Evolutionary conservation across 2,113 vertebrate genomes (phyloP).

Genomic region (Macroglossus sobrinus): DNA sequence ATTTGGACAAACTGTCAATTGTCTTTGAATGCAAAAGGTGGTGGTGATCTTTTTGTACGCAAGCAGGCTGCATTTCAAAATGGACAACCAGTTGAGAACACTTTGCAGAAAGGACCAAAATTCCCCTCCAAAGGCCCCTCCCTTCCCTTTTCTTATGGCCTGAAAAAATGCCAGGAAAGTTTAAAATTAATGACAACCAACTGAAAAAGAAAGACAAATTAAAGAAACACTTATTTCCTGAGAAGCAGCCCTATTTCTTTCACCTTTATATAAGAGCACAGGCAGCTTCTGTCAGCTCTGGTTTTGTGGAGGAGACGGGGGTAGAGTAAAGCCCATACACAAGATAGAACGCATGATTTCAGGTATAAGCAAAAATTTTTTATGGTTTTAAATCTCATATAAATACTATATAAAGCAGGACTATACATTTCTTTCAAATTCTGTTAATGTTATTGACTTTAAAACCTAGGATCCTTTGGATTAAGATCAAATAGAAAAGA

Average conservation of each 20-base stretch:
- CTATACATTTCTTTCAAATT: neutral
- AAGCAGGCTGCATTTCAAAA: slow-evolving; percentile 47
- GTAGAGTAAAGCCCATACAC: neutral
- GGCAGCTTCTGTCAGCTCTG: slow-evolving; percentile 15
- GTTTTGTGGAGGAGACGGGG: neutral
- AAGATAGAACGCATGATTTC: neutral
- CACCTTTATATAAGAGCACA: slow-evolving; percentile 23
- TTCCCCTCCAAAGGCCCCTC: neutral
- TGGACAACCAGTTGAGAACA: slow-evolving; percentile 70
- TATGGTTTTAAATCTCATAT: neutral
- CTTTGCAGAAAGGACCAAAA: slow-evolving; percentile 64
- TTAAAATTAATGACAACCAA: slow-evolving; percentile 76
- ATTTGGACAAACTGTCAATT: slow-evolving; percentile 65
- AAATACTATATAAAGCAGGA: neutral
- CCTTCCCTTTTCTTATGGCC: slow-evolving; percentile 67
- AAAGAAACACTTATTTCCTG: slow-evolving; percentile 67
- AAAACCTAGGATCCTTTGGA: neutral
- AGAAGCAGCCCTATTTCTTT: slow-evolving; percentile 63
- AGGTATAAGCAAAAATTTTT: neutral
- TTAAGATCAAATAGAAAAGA: slow-evolving; percentile 19
- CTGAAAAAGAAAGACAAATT: slow-evolving; percentile 74
- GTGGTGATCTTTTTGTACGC: slow-evolving; percentile 35
- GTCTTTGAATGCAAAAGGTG: slow-evolving; percentile 56
- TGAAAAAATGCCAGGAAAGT: slow-evolving; percentile 69
- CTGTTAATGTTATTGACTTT: slow-evolving; percentile 17